Evolutionary conservation across 2,113 vertebrate genomes (phyloP).

Genomic region (Tor tambroides): DNA sequence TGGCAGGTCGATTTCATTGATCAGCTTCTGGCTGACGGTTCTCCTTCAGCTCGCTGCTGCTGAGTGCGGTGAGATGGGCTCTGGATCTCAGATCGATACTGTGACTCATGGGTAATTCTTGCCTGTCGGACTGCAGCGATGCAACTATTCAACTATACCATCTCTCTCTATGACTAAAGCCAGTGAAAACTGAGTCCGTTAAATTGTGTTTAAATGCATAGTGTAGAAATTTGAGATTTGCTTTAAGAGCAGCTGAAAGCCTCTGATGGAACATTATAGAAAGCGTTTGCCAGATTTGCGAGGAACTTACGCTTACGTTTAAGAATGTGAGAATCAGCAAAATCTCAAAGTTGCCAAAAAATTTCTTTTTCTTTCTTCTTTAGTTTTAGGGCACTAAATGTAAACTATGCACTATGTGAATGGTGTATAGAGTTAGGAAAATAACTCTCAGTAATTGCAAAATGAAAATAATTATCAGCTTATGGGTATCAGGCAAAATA

Average conservation of each 20-base stretch:
- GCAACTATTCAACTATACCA: not conserved
- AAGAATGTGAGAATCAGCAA: not conserved
- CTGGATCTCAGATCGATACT: conserved; percentile 10
- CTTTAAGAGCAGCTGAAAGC: not conserved
- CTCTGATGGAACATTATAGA: not conserved
- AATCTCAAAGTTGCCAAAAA: not conserved
- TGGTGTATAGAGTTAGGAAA: too few species aligned
- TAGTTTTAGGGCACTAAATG: not conserved
- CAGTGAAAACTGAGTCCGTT: not conserved
- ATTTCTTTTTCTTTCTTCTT: not conserved
- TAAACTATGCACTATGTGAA: not conserved
- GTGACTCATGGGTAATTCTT: conserved; percentile 5
- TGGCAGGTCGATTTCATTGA: conserved; percentile 19
- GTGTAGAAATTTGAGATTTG: not conserved
- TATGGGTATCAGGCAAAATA: too few species aligned
- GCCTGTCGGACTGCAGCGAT: not conserved
- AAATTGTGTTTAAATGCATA: not conserved
- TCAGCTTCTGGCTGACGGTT: not conserved
- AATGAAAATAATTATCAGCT: too few species aligned
- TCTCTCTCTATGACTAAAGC: not conserved
- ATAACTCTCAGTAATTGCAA: too few species aligned
- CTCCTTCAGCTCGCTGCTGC: not conserved
- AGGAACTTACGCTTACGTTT: not conserved
- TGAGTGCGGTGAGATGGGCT: conserved; percentile 11
- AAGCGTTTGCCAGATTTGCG: not conserved